Evolutionary conservation across 2,113 vertebrate genomes (phyloP), one percentile per base, ranked within the genome.

Genomic region (Merops nubicus): DNA sequence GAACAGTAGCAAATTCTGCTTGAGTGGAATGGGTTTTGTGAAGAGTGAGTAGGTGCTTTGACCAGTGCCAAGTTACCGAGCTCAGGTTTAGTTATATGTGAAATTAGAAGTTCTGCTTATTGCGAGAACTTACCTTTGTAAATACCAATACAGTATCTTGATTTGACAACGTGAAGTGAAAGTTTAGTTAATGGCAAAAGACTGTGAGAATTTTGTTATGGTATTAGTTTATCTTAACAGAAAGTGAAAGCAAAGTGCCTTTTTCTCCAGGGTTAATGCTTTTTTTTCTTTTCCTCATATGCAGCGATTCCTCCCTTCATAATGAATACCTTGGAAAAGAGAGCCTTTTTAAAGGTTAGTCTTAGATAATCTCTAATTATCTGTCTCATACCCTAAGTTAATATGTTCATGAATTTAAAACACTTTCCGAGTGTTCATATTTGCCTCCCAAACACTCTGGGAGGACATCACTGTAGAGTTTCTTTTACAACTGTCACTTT

Each of bases 251-350:
- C 33, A 12, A 60, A 57, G 11, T 63, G 36, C 50, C 54, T 53
- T 51, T 94, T 73, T 86, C 67, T 57, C 18, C 9, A 14, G 77
- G 50, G 5, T 67, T 95, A 34, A 87, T 43, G 9, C 15, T 19
- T 25, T 8, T 8, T 51, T 56, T 33, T 63, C 54, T 62, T 96
- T 0, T n/a, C 17, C 89, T 85, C 79, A 3, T 78, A 97, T 96
- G 31, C 95, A 99, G 99, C 98, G 29, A 99, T 99, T 94, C 99
- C 99, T 34, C 99, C 99, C 0, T 99, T 99, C 97, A 98, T 99
- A 96, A 99, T 99, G 99, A 99, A 99, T 88, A 95, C 98, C 33
- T 95, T 99, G 98, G 99, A 99, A 93, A 99, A 99, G 98, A 99
- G 98, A 97, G 99, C 99, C 56, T 99, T 99, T 94, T 96, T 99